Evolutionary conservation across 2,888 invertebrate species (phyloP).

Genomic region (Andrena trimmerana): DNA sequence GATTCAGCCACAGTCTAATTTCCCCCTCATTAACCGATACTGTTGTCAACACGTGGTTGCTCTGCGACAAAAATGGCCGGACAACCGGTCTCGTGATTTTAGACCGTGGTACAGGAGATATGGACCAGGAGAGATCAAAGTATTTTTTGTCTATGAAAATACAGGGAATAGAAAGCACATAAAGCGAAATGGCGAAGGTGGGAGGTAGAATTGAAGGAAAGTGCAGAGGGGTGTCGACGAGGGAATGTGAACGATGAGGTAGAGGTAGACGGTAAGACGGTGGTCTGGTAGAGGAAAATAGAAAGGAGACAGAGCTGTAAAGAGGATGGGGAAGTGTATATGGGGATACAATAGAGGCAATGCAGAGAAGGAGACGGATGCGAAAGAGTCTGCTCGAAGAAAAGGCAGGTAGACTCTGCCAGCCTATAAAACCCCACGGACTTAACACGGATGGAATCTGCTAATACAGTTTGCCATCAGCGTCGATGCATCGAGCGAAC

Average conservation of each 20-base stretch:
- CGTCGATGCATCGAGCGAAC: conserved; percentile 40
- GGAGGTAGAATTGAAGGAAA: neutral
- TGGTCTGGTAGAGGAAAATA: neutral
- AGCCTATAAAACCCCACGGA: conserved; percentile 47
- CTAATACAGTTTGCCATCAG: conserved; percentile 39
- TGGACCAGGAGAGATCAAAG: neutral
- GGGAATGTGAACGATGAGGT: conserved; percentile 1
- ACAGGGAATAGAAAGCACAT: conserved; percentile 5
- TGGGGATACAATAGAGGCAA: conserved; percentile 43
- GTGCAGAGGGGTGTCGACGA: neutral
- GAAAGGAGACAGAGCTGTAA: conserved; percentile 5
- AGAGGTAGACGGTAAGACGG: neutral
- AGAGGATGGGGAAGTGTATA: conserved; percentile 19
- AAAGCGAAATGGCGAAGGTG: conserved; percentile 31
- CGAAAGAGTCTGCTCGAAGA: conserved; percentile 48
- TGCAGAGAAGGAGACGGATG: conserved; percentile 36
- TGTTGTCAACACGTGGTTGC: neutral
- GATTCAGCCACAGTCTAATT: neutral
- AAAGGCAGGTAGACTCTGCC: conserved; percentile 55
- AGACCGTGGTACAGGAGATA: conserved; percentile 6
- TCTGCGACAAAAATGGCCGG: conserved; percentile 12
- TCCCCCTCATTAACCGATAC: neutral
- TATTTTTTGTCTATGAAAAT: neutral
- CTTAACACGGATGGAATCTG: conserved; percentile 46
- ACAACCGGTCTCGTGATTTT: conserved; percentile 16